Evolutionary conservation across 1,140 invertebrate genomes (phyloP).

Genomic region (Pogonomyrmex californicus): DNA sequence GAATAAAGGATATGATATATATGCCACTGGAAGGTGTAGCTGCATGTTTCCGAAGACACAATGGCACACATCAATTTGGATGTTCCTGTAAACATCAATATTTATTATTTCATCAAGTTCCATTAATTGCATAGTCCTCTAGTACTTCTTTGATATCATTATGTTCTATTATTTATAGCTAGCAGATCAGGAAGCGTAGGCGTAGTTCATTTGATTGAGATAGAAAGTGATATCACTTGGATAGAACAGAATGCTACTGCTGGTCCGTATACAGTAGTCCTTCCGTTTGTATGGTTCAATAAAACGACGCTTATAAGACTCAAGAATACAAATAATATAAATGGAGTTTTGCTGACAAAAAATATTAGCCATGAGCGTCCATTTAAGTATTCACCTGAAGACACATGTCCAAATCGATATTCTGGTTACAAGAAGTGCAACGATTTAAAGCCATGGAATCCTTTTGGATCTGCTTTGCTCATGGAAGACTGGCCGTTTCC

Average conservation of each 20-base stretch:
- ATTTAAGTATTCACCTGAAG: slow-evolving; percentile 90
- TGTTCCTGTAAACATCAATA: slow-evolving; percentile 92
- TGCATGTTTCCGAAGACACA: slow-evolving; percentile 95
- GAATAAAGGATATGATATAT: slow-evolving; percentile 94
- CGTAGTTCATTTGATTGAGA: slow-evolving; percentile 92
- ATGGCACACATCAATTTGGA: slow-evolving; percentile 97
- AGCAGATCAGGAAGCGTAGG: slow-evolving; percentile 93
- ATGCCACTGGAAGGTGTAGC: slow-evolving; percentile 90
- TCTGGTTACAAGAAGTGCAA: slow-evolving; percentile 88
- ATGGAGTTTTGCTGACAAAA: slow-evolving; percentile 88
- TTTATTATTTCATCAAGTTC: not conserved
- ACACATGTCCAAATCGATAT: slow-evolving; percentile 94
- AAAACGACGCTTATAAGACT: slow-evolving; percentile 86
- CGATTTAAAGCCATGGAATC: slow-evolving; percentile 91
- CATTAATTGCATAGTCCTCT: not conserved
- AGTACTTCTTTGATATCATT: not conserved
- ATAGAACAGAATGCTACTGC: slow-evolving; percentile 90
- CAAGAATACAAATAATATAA: slow-evolving; percentile 87
- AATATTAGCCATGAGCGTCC: slow-evolving; percentile 78
- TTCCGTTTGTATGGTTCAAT: slow-evolving; percentile 90
- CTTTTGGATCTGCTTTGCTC: slow-evolving; percentile 91
- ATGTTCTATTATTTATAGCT: slow-evolving; percentile 85
- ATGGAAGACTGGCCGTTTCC: slow-evolving; percentile 94
- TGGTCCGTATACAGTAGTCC: slow-evolving; percentile 91
- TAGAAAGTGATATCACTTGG: slow-evolving; percentile 90